Conservation (phyloP, 1,140 invertebrate genomes). For the Thereuonema tuberculata region DNA sequence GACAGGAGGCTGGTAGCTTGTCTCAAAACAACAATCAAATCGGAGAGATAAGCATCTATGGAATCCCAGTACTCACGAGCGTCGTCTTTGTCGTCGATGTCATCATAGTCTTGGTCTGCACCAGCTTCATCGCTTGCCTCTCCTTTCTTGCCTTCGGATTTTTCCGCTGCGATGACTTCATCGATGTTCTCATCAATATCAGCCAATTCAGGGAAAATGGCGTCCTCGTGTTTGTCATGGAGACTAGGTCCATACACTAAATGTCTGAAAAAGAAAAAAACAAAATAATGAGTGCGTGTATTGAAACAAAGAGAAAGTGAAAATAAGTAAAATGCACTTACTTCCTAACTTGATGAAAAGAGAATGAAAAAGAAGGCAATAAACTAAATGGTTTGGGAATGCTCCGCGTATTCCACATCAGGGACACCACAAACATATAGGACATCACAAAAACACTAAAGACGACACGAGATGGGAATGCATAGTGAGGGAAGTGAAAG, state of each 20-base stretch:
- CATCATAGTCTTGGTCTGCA: too few species aligned
- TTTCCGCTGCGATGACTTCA: not conserved
- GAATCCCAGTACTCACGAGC: not conserved
- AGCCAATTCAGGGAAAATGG: not conserved
- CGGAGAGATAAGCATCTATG: not conserved
- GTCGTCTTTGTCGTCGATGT: too few species aligned
- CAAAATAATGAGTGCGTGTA: too few species aligned
- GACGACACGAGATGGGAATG: too few species aligned
- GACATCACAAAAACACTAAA: too few species aligned
- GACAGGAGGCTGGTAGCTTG: not conserved
- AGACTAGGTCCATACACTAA: not conserved
- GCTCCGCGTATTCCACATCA: too few species aligned
- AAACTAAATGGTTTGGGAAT: too few species aligned
- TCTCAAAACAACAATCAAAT: not conserved
- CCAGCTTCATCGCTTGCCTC: not conserved
- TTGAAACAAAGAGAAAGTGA: too few species aligned
- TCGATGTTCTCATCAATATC: not conserved
- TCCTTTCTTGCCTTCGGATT: slow-evolving; percentile 5
- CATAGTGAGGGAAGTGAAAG: too few species aligned
- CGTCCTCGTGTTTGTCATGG: not conserved
- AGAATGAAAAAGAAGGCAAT: too few species aligned
- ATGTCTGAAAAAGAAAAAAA: not conserved
- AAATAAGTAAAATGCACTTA: too few species aligned
- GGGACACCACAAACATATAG: too few species aligned
- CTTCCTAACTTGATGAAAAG: not conserved